phyloP scores from a whole-genome alignment of 2,113 vertebrate species.

The Cinclus cinclus region DNA sequence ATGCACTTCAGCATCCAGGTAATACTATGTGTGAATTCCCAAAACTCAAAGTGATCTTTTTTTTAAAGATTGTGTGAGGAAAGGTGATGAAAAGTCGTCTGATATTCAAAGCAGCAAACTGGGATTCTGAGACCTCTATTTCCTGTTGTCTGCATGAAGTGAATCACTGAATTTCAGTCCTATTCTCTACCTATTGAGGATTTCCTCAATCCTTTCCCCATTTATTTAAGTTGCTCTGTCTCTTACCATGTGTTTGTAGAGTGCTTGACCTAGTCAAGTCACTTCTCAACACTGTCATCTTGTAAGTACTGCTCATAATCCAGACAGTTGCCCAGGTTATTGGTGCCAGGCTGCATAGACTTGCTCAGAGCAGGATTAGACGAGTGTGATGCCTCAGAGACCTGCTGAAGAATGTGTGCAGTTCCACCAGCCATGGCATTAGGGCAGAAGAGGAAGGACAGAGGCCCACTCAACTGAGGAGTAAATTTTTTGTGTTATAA shows the following conservation, averaged over 20 bases:
- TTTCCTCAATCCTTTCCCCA: neutral
- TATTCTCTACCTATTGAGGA: neutral
- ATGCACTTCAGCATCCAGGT: neutral
- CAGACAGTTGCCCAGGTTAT: neutral
- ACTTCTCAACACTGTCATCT: neutral
- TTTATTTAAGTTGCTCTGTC: neutral
- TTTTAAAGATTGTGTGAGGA: neutral
- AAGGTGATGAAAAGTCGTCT: neutral
- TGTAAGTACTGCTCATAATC: neutral
- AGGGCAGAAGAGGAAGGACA: neutral
- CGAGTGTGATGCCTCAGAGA: fast-evolving
- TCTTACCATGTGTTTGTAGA: neutral
- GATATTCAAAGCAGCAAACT: neutral
- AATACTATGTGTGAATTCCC: neutral
- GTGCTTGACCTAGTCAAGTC: neutral
- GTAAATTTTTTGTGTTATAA: neutral
- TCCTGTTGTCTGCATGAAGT: neutral
- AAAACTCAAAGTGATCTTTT: neutral
- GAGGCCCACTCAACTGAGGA: neutral
- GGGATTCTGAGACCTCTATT: neutral
- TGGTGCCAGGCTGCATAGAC: neutral
- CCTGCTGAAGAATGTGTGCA: neutral
- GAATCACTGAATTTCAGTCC: neutral
- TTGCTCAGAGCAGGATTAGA: neutral
- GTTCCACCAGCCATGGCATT: neutral